Evolutionary conservation across 2,113 vertebrate genomes (phyloP).

Genomic region (Leptosomus discolor): DNA sequence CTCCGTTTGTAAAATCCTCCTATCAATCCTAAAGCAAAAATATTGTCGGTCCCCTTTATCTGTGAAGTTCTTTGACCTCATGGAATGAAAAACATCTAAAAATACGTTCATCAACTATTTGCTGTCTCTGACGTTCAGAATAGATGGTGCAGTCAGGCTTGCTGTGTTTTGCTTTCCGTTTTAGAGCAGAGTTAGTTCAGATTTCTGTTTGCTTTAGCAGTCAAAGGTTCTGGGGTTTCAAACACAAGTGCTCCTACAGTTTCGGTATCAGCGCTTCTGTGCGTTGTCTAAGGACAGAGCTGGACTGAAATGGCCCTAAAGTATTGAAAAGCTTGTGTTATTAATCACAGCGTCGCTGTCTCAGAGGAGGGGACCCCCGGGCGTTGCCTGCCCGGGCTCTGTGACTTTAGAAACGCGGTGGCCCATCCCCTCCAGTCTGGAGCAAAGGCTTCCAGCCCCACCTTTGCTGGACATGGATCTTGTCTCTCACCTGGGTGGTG

Average conservation of each 20-base stretch:
- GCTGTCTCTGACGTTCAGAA: neutral
- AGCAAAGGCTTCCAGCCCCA: neutral
- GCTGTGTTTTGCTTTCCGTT: neutral
- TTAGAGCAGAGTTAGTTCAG: neutral
- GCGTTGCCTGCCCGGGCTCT: neutral
- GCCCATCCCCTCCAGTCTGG: neutral
- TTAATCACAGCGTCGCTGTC: neutral
- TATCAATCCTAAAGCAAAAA: neutral
- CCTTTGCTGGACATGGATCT: neutral
- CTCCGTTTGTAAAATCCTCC: neutral
- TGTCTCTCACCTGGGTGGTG: rapidly evolving
- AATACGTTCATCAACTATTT: rapidly evolving
- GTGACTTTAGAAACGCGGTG: rapidly evolving
- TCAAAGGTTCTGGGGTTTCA: neutral
- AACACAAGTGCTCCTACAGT: rapidly evolving
- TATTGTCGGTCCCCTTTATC: neutral
- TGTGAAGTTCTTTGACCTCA: neutral
- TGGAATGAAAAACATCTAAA: neutral
- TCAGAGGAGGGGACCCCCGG: rapidly evolving
- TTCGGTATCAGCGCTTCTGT: neutral
- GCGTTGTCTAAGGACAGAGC: neutral
- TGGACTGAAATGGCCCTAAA: neutral
- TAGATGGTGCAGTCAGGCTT: neutral
- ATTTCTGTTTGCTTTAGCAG: neutral
- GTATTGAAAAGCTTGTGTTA: neutral